These are phyloP conservation scores for Stenopsyche tienmushanensis DNA, from an alignment of 1,140 invertebrate species.

Conservation along the genomic window DNA sequence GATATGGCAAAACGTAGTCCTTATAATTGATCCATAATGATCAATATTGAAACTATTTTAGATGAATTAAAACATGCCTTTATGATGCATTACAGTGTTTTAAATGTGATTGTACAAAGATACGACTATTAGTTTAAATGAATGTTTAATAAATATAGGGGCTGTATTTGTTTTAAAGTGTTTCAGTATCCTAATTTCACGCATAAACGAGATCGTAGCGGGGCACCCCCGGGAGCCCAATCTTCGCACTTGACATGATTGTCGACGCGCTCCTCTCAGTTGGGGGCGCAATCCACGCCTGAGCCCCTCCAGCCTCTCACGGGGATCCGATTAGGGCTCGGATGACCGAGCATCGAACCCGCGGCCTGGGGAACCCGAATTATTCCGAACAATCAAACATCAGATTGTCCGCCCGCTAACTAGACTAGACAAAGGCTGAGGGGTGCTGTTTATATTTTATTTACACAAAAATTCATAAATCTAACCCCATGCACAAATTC, in stretches of 20 bases:
- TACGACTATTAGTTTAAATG: too few relatives aligned
- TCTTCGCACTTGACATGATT: slow-evolving; percentile 1
- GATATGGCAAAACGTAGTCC: too few relatives aligned
- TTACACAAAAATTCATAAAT: background rate
- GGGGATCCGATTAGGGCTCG: slow-evolving; percentile 20
- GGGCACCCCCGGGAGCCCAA: slow-evolving; percentile 1
- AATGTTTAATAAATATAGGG: too few relatives aligned
- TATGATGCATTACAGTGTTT: too few relatives aligned
- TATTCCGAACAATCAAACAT: slow-evolving; percentile 30
- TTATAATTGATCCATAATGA: too few relatives aligned
- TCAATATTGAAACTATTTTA: too few relatives aligned
- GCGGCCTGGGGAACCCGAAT: slow-evolving; percentile 13
- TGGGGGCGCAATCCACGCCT: slow-evolving; percentile 19
- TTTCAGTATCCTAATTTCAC: slow-evolving; percentile 38
- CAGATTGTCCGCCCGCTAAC: slow-evolving; percentile 5
- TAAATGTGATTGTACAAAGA: too few relatives aligned
- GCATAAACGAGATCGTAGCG: slow-evolving; percentile 33
- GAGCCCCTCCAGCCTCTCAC: slow-evolving; percentile 1
- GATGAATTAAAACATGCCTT: too few relatives aligned
- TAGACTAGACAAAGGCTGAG: background rate
- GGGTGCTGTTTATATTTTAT: background rate
- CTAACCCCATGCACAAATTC: background rate
- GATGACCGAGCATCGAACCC: slow-evolving; percentile 19
- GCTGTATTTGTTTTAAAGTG: too few relatives aligned
- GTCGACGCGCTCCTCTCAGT: too few relatives aligned